Percentiles rank a stretch among this genome's conserved stretches.
These are phyloP conservation scores for Heliconius erato DNA, from an alignment of 2,888 invertebrate genomes.

Conservation along the genomic window DNA sequence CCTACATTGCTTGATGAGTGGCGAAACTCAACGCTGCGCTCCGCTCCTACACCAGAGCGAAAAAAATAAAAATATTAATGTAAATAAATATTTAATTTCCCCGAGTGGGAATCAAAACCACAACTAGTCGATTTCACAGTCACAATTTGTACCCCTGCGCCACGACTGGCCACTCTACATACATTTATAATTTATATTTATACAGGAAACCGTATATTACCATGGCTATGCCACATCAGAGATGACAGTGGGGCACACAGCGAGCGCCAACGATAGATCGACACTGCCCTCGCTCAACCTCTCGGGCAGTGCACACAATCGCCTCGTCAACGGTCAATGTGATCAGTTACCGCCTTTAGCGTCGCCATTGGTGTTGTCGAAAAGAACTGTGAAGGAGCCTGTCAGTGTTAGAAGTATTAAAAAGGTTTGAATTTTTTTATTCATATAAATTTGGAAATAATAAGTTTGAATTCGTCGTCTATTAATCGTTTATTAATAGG, in stretches of 20 bases:
- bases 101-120: no score
- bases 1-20: no score
- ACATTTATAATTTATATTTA: background rate
- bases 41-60: no score
- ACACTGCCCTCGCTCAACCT: constrained; percentile 76
- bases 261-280: constrained; percentile 75
- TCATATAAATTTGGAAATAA: background rate
- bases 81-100: no score
- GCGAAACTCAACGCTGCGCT: no score
- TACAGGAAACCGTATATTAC: constrained; percentile 82
- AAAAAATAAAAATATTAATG: no score
- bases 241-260: constrained; percentile 70
- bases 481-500: background rate
- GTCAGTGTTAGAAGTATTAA: constrained; percentile 65
- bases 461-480: background rate
- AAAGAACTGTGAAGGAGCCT: constrained; percentile 69
- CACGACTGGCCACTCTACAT: no score
- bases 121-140: no score
- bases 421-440: constrained; percentile 61
- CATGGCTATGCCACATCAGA: constrained; percentile 81
- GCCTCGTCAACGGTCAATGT: constrained; percentile 72
- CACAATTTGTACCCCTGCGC: no score
- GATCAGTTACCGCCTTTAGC: constrained; percentile 80
- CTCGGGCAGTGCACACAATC: constrained; percentile 70
- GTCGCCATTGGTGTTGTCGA: constrained; percentile 75